phyloP scores from a whole-genome alignment of 1,140 invertebrate genomes.

The Metopolophium dirhodum region DNA sequence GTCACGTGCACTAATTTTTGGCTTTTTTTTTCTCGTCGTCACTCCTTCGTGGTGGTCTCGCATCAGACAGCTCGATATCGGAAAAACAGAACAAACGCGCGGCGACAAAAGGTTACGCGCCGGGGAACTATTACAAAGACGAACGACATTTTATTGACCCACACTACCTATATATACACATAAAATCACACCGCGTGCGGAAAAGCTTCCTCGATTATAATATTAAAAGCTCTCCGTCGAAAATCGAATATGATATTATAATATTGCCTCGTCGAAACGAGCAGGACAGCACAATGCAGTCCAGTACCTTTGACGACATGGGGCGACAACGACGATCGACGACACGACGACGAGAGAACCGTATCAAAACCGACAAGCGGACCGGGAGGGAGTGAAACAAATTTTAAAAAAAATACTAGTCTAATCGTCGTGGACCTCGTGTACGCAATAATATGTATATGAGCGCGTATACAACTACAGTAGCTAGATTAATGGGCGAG shows the following conservation, averaged over 20 bases:
- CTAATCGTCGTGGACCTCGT: background rate
- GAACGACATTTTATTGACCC: slow-evolving; percentile 18
- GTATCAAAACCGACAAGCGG: background rate
- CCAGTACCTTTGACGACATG: too few relatives aligned
- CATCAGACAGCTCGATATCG: background rate
- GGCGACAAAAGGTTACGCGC: background rate
- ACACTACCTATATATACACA: background rate
- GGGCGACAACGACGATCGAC: background rate
- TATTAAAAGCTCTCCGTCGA: background rate
- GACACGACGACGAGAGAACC: background rate
- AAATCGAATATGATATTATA: background rate
- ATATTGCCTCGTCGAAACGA: too few relatives aligned
- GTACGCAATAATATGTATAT: background rate
- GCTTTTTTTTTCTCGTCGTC: background rate
- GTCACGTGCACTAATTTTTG: slow-evolving; percentile 2
- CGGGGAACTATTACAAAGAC: background rate
- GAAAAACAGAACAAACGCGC: background rate
- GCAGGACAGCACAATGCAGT: too few relatives aligned
- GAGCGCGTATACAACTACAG: background rate
- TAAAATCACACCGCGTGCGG: background rate
- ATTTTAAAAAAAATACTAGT: background rate
- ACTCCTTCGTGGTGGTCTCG: background rate
- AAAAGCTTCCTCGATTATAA: background rate
- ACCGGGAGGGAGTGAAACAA: background rate
- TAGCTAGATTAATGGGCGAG: background rate